Base-by-base conservation (phyloP, 2,888 invertebrate genomes). In the Nineta flava region DNA sequence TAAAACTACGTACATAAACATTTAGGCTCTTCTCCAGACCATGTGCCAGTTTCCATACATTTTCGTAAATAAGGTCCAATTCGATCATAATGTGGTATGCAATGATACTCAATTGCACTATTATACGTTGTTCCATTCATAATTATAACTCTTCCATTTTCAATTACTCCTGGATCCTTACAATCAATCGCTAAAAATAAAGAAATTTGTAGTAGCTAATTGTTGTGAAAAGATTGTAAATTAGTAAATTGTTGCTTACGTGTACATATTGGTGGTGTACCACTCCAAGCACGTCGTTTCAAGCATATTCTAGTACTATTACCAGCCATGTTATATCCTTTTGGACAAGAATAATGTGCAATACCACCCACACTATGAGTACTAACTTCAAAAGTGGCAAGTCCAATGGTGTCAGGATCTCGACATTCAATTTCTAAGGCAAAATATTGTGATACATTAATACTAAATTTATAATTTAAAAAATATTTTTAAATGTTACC, bases 41-140 rank as follows among this genome's bases (percentile, higher is more conserved):
- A 93, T 44, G 74, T 71, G 3, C 86, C 90, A 53, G 83, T 85
- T 50, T 87, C 87, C 65, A 81, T 71, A 61, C 92, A 93, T 61
- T 87, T 87, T 52, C 92, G 73, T 16, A 88, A 66, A 63, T 87
- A 86, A 0, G 86, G 83, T 0, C 92, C 92, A 1, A 82, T 79
- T 9, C 88, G 73, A 61, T 84, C 83, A 68, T 75, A 90, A 58
- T 83, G 85, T 2, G 90, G 91, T 50, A 91, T 66, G 62, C 93
- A 93, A 61, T 91, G 90, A 64, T 92, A 92, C 62, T 92, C 92
- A 1, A 88, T 82, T 0, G 86, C 82, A 49, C 87, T 87, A 31
- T 85, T 86, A 63, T 83, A 93, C 0, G 87, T 88, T 0, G 87
- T 83, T 46, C 83, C 82, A 61, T 93, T 92, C 51, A 88, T 80